Evolutionary conservation across 2,113 vertebrate genomes (phyloP), one percentile per base, ranked within the genome.

Genomic region (Lethenteron camtschaticum): DNA sequence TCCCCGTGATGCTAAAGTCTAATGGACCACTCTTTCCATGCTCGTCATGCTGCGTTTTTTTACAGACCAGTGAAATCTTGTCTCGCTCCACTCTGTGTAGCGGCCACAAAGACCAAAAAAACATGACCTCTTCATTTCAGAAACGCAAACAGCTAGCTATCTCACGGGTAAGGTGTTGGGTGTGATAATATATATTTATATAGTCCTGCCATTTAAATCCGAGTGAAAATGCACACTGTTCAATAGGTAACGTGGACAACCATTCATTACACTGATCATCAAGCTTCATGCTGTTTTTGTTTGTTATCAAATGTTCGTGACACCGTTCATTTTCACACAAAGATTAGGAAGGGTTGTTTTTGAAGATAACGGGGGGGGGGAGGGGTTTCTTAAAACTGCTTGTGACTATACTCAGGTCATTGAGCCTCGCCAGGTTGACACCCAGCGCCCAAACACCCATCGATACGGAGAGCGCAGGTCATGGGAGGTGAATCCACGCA

Each of bases 91-190:
- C 88, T 69, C 83, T 97, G 74, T 99, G 95, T 92, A 96, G 87
- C 85, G 90, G 92, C 87, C 96, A 96, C 82, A 99, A 97, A 87
- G 95, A 97, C 87, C 95, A 99, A 5, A 41, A 85, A 99, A 96
- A 84, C 95, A 97, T 10, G 95, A 99, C 78, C 84, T 97, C 75
- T 99, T 99, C 83, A 99, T 99, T 85, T 95, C 91, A 78, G 92
- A 99, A 73, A 86, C 90, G 2, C 89, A 91, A 80, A 87, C 87
- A 71, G 86, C 89, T 76, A 92, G 95, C 77, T 99, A 92, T 82
- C 85, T 99, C 80, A 90, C 89, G 81, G 95, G 95, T 99, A 79
- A 74, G 79, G 13, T 74, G 56, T 11, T 12, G 12, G 63, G 12
- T 59, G 41, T 41, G 41, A 41, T 41, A 41, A 41, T 41, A 41